Evolutionary conservation across 2,888 invertebrate species (phyloP).

Genomic region (Polia nebulosa): DNA sequence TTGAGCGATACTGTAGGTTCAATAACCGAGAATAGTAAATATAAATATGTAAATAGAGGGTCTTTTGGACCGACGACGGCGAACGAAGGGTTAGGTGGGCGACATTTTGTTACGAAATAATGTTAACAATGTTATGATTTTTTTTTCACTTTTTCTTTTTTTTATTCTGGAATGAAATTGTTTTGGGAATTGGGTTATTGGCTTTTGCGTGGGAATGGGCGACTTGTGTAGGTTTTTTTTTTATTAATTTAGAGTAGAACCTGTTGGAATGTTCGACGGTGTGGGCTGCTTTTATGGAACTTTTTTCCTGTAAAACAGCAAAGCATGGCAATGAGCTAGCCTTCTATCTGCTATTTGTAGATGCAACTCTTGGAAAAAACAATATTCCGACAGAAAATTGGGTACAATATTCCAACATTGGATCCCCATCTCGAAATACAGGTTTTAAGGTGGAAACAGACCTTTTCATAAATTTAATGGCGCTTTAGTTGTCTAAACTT

Average conservation of each 20-base stretch:
- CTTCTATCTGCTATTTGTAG: too few species aligned
- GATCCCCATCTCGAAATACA: not conserved
- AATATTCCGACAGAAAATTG: not conserved
- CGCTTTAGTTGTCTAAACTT: too few species aligned
- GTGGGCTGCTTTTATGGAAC: not conserved
- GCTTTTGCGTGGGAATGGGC: slow-evolving; percentile 9
- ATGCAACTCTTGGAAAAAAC: too few species aligned
- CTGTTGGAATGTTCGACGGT: slow-evolving; percentile 10
- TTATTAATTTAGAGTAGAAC: slow-evolving; percentile 12
- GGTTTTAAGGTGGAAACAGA: too few species aligned
- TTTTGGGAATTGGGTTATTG: slow-evolving; percentile 50
- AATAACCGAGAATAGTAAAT: slow-evolving; percentile 74
- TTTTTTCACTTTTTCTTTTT: slow-evolving; percentile 34
- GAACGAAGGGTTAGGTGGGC: slow-evolving; percentile 66
- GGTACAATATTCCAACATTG: not conserved
- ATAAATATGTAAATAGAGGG: slow-evolving; percentile 76
- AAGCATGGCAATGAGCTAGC: not conserved
- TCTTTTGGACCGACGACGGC: slow-evolving; percentile 43
- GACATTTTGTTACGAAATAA: slow-evolving; percentile 68
- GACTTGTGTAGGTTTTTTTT: slow-evolving; percentile 9
- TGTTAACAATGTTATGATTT: slow-evolving; percentile 60
- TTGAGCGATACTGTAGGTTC: slow-evolving; percentile 76
- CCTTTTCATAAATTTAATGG: too few species aligned
- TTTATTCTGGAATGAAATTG: slow-evolving; percentile 29
- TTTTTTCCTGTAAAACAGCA: not conserved